A percentile compares a stretch with the other conserved stretches of the same genome.
Conservation (phyloP, 2,888 invertebrate species). For the Andricus quercusramuli region DNA sequence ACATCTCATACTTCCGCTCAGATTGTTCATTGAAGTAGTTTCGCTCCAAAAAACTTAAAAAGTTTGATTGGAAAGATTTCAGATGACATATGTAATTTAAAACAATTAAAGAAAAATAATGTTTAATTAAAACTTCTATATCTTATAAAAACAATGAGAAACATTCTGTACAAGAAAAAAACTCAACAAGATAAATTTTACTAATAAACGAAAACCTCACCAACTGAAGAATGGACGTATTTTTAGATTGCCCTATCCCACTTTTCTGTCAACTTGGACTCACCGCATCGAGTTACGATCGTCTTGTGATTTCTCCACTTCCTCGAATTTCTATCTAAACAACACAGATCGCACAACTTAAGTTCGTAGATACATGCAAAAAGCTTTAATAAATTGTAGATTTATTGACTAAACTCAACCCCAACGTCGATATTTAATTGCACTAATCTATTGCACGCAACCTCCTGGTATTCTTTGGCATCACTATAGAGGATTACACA, state of each 20-base stretch:
- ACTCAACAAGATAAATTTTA: slow-evolving; percentile 1
- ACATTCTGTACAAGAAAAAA: not conserved
- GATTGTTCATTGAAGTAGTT: not conserved
- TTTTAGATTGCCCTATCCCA: slow-evolving; percentile 28
- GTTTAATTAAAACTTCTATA: not conserved
- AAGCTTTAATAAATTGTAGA: slow-evolving; percentile 34
- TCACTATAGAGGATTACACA: slow-evolving; percentile 62
- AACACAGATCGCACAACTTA: slow-evolving; percentile 24
- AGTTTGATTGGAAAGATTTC: too few species aligned
- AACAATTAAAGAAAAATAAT: not conserved
- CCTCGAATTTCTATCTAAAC: slow-evolving; percentile 31
- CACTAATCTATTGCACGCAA: slow-evolving; percentile 72
- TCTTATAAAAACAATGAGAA: not conserved
- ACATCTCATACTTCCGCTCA: not conserved
- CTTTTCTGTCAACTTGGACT: slow-evolving; percentile 25
- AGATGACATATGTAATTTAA: too few species aligned
- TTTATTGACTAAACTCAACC: slow-evolving; percentile 30
- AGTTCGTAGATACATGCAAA: slow-evolving; percentile 17
- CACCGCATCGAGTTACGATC: not conserved
- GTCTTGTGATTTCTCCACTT: slow-evolving; percentile 14
- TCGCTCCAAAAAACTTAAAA: not conserved
- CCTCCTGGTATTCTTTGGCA: slow-evolving; percentile 68
- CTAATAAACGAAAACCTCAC: not conserved
- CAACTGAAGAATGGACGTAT: slow-evolving; percentile 22
- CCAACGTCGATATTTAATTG: slow-evolving; percentile 57